Conservation (phyloP, 2,113 vertebrate species). For the Ophiodon elongatus region DNA sequence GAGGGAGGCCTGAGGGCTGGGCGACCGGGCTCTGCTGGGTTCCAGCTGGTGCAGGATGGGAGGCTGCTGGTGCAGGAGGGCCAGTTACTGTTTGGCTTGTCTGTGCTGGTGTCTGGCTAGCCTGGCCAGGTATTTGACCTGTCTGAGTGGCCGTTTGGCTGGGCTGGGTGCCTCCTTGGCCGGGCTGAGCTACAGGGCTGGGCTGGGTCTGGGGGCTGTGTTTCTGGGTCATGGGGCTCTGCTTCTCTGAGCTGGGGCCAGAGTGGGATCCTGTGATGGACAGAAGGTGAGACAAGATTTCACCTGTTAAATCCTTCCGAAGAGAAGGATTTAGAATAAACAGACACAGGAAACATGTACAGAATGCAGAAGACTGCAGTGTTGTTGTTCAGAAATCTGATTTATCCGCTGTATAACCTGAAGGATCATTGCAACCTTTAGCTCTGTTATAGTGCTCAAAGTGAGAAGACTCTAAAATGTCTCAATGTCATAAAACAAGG, state of each 20-base stretch:
- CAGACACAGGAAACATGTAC: not conserved
- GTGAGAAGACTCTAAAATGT: not conserved
- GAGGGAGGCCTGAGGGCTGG: slow-evolving; percentile 86
- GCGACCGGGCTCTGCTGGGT: slow-evolving; percentile 78
- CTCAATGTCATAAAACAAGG: not conserved
- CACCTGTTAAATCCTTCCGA: not conserved
- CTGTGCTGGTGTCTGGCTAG: slow-evolving; percentile 71
- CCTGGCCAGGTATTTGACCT: slow-evolving; percentile 66
- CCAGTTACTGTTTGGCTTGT: slow-evolving; percentile 60
- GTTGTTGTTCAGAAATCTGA: not conserved
- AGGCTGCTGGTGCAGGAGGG: slow-evolving; percentile 72
- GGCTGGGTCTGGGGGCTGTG: slow-evolving; percentile 90
- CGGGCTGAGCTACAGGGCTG: slow-evolving; percentile 83
- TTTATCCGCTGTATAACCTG: not conserved
- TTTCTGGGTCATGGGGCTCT: slow-evolving; percentile 97
- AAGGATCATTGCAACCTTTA: not conserved
- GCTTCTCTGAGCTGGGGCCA: slow-evolving; percentile 95
- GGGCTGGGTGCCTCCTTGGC: slow-evolving; percentile 80
- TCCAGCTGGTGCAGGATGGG: slow-evolving; percentile 68
- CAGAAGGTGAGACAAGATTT: not conserved
- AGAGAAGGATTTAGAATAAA: not conserved
- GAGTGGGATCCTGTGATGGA: slow-evolving; percentile 90
- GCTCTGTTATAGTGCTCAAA: not conserved
- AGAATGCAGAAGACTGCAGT: not conserved
- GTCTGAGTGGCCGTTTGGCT: slow-evolving; percentile 69